Evolutionary conservation across 2,888 invertebrate species (phyloP), one percentile per base, ranked within the genome.

Genomic region (Drosophila lacicola): DNA sequence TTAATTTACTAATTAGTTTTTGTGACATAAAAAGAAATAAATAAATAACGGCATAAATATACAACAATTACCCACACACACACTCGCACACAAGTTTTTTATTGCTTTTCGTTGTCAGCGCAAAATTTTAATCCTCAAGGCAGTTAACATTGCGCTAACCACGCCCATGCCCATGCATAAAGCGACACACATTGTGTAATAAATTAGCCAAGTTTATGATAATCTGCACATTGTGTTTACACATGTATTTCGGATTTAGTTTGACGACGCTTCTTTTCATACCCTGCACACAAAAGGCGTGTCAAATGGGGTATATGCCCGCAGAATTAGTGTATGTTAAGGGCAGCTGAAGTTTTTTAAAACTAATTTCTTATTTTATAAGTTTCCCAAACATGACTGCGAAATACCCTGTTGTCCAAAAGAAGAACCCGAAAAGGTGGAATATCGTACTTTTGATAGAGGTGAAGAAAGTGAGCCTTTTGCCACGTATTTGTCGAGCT

Each of bases 191-290:
- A 68, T 74, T 75, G 53, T 45, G 70, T 71, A 77, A 84, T 85
- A 82, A 80, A 84, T 84, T 82, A 69, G 61, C 58, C 68, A 78
- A 77, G 66, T 80, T 80, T 75, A 85, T 78, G 82, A 70, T 82
- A 82, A 82, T 73, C 82, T 78, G 55, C 41, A 17, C 73, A 68
- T 75, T 71, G 73, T 82, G 83, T 81, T 81, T 81, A 83, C 81
- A 72, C 74, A 77, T 82, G 82, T 84, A 70, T 72, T 77, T 79
- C 51, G 70, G 82, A 82, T 82, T 81, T 76, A 84, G 79, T 82
- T 81, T 67, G 37, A 29, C 25, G 44, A 61, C 50, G 49, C 37
- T 50, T 44, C 41, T n/a, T 6, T 6, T 11, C 2, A 33, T 50
- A 33, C 25, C 36, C 50, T 21, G 14, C 19, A 11, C 2, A 2